Evolutionary conservation across 1,140 invertebrate species (phyloP).

Genomic region (Drosophila funebris): DNA sequence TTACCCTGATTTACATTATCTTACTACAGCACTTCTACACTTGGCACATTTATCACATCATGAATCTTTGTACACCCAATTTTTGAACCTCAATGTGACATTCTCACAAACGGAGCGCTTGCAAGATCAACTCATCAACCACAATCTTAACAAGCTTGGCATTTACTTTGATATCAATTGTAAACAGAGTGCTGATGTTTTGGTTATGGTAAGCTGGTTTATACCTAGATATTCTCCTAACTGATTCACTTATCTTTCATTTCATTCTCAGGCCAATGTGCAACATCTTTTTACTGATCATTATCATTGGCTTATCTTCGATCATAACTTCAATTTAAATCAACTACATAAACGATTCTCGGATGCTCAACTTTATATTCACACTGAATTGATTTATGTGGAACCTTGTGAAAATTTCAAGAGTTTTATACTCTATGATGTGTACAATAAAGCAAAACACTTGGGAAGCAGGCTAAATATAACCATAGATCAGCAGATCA

Average conservation of each 20-base stretch:
- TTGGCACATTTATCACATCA: conserved; percentile 30
- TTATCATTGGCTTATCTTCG: conserved; percentile 71
- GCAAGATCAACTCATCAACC: conserved; percentile 22
- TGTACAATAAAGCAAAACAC: conserved; percentile 71
- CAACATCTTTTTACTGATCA: conserved; percentile 37
- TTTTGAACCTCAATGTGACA: conserved; percentile 18
- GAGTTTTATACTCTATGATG: conserved; percentile 58
- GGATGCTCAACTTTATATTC: conserved; percentile 40
- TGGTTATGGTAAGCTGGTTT: conserved; percentile 41
- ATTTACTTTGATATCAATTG: conserved; percentile 72
- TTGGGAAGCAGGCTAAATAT: conserved; percentile 65
- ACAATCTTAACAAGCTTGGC: conserved; percentile 45
- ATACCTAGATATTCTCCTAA: background rate
- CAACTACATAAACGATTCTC: conserved; percentile 37
- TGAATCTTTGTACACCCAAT: conserved; percentile 42
- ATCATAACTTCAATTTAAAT: conserved; percentile 12
- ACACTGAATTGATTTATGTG: conserved; percentile 63
- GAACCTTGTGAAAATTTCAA: background rate
- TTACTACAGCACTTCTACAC: conserved; percentile 47
- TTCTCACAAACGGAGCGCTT: background rate
- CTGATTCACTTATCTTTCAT: background rate
- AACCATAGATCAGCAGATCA: conserved; percentile 61
- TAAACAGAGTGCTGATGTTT: conserved; percentile 33
- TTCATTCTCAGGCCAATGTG: conserved; percentile 34
- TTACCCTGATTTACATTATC: background rate